Conservation (phyloP, 2,113 vertebrate species). For the Entomyzon cyanotis region DNA sequence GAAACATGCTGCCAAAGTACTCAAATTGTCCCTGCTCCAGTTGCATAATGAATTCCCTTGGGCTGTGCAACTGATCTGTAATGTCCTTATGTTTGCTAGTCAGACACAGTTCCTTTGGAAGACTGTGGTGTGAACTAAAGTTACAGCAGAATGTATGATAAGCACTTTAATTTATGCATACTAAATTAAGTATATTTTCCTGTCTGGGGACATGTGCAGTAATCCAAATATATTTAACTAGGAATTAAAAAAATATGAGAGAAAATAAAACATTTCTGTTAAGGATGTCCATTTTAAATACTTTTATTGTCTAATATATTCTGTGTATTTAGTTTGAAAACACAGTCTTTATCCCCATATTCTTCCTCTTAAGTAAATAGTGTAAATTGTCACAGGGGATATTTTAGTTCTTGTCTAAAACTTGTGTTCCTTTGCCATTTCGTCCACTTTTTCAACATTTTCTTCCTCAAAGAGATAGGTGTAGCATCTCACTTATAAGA, state of each 20-base stretch:
- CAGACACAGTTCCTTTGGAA: not conserved
- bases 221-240: not conserved
- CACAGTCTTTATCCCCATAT: rapidly evolving
- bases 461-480: not conserved
- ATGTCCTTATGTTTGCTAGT: not conserved
- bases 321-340: not conserved
- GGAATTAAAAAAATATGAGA: not conserved
- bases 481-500: not conserved
- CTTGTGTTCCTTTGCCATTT: not conserved
- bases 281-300: not conserved
- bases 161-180: not conserved
- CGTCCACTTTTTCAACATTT: not conserved
- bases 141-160: not conserved
- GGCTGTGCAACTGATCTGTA: not conserved
- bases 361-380: not conserved
- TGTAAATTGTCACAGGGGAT: not conserved
- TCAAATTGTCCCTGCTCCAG: not conserved
- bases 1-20: not conserved
- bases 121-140: not conserved
- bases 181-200: not conserved
- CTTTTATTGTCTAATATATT: not conserved
- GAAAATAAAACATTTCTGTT: not conserved
- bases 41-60: not conserved
- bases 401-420: not conserved
- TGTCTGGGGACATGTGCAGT: not conserved